Evolutionary conservation across 2,888 invertebrate species (phyloP).

Genomic region (Diabrotica balteata): DNA sequence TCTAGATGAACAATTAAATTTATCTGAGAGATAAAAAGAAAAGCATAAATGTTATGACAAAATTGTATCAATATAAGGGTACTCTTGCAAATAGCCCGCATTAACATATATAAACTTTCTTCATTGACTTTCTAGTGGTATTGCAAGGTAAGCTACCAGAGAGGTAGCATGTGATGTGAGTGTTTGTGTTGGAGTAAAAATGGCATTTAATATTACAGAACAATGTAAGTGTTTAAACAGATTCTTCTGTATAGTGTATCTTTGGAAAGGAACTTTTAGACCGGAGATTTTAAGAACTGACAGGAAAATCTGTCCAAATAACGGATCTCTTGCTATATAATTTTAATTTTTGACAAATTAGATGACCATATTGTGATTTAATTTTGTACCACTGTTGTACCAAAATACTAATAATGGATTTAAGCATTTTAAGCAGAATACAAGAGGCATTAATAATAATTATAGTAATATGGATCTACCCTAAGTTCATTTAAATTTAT

Average conservation of each 20-base stretch:
- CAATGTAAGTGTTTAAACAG: slow-evolving; percentile 28
- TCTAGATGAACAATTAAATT: slow-evolving; percentile 2
- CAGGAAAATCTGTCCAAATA: too few species aligned
- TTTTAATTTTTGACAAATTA: too few species aligned
- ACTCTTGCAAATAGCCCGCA: slow-evolving; percentile 40
- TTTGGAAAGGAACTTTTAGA: slow-evolving; percentile 34
- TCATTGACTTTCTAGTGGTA: slow-evolving; percentile 31
- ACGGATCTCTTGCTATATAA: too few species aligned
- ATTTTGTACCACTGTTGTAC: too few species aligned
- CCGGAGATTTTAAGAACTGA: slow-evolving; percentile 23
- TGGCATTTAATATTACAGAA: slow-evolving; percentile 32
- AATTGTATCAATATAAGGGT: slow-evolving; percentile 37
- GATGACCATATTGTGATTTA: too few species aligned
- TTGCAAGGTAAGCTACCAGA: slow-evolving; percentile 22
- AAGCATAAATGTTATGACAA: slow-evolving; percentile 31
- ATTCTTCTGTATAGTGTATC: slow-evolving; percentile 7
- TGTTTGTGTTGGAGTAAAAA: slow-evolving; percentile 20
- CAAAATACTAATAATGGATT: too few species aligned
- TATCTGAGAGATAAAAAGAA: slow-evolving; percentile 31
- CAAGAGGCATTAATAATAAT: too few species aligned
- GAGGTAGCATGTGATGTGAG: slow-evolving; percentile 25
- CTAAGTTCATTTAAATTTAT: too few species aligned
- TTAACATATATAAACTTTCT: slow-evolving; percentile 36
- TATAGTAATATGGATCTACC: too few species aligned
- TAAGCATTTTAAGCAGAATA: too few species aligned